Percentiles rank a stretch among this genome's conserved stretches.
Evolutionary conservation across 2,888 invertebrate genomes (phyloP).

Genomic region (Brassicogethes aeneus): DNA sequence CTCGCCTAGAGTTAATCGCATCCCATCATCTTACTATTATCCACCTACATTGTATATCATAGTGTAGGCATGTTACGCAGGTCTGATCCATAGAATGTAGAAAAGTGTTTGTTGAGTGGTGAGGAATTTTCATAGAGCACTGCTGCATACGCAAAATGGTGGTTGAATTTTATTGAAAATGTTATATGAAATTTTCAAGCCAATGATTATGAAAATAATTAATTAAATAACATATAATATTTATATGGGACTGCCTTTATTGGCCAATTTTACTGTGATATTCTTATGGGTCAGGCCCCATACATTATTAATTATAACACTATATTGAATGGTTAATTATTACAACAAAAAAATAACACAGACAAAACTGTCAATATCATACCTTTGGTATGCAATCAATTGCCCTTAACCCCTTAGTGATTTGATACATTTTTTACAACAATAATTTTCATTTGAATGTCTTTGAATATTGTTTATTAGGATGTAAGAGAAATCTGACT

Average conservation of each 20-base stretch:
- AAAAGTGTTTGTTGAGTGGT: slow-evolving; percentile 26
- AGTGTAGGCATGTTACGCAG: slow-evolving; percentile 30
- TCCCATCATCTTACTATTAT: slow-evolving; percentile 17
- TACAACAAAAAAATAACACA: too few relatives aligned
- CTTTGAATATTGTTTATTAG: too few relatives aligned
- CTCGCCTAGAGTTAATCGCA: background rate
- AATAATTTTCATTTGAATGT: too few relatives aligned
- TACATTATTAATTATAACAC: slow-evolving; percentile 18
- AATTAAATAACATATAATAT: slow-evolving; percentile 27
- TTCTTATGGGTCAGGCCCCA: slow-evolving; percentile 43
- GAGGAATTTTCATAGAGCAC: slow-evolving; percentile 6
- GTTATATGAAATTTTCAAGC: slow-evolving; percentile 13
- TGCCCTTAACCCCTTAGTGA: too few relatives aligned
- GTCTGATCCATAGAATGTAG: slow-evolving; percentile 42
- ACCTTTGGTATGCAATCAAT: too few relatives aligned
- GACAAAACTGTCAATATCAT: too few relatives aligned
- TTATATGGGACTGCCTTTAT: slow-evolving; percentile 29
- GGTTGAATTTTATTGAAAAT: slow-evolving; percentile 3
- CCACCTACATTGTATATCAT: slow-evolving; percentile 29
- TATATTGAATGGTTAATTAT: slow-evolving; percentile 16
- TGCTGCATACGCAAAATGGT: slow-evolving; percentile 1
- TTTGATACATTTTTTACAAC: too few relatives aligned
- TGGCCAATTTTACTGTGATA: slow-evolving; percentile 38
- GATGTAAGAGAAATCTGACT: too few relatives aligned
- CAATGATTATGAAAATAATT: slow-evolving; percentile 9